Base-by-base conservation (phyloP, 2,113 vertebrate species). In the Lophochroa leadbeateri region DNA sequence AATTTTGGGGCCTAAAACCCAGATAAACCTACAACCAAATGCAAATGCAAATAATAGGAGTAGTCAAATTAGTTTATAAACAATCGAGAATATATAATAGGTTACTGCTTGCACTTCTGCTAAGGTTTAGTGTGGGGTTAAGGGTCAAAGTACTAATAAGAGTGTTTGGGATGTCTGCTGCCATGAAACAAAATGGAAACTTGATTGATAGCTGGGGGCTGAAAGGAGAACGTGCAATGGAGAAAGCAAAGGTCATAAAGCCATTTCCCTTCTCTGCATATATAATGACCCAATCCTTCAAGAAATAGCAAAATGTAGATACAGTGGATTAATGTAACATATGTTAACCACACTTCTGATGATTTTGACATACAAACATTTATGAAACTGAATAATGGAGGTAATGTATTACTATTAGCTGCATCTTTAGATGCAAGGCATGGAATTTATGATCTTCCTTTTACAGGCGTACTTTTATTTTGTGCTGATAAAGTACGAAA, bases 181-280 rank as follows among this genome's bases (percentile, higher is more conserved):
- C 99, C 99, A 99, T 97, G 98, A 98, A 99, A 98, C 99, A 99
- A 99, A 99, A 99, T 99, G 99, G 99, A 99, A 99, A 99, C 98
- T 99, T 99, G 99, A 99, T 99, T 99, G 98, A 99, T 99, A 99
- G 99, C 98, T 99, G 95, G 97, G 97, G 98, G 98, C 97, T 98
- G 98, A 97, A 98, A 98, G 97, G 97, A 98, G 96, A 98, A 94
- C 28, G 93, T 49, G 97, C 97, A 97, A 92, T 97, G 97, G 98
- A 98, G 98, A 98, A 99, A 98, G 98, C 98, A 98, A 97, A 98
- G 98, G 98, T 98, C 98, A 98, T 97, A 87, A 95, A 98, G 97
- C 97, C 96, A 98, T 97, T 98, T 98, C 98, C 98, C 98, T 97
- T 98, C 98, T 98, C 98, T 98, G 98, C 98, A 98, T 98, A 97